phyloP scores from a whole-genome alignment of 30 jellyfish, hydroid and myxozoan genomes.

The Nemopilema nomurai region DNA sequence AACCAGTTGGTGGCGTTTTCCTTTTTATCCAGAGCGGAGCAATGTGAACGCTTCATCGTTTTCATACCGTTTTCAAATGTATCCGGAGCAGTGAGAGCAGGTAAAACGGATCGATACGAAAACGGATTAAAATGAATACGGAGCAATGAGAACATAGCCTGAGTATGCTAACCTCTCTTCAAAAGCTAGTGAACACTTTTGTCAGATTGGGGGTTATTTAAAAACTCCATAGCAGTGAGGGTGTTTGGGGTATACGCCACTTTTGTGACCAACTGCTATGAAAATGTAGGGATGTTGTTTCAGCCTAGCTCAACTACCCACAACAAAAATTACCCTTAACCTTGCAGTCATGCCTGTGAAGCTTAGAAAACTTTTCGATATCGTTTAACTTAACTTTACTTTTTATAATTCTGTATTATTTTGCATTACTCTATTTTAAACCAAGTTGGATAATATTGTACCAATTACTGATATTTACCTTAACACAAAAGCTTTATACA shows the following conservation, averaged over 20 bases:
- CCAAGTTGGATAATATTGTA: background rate
- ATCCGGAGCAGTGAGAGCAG: background rate
- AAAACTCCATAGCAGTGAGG: background rate
- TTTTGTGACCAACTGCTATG: background rate
- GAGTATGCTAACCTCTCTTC: background rate
- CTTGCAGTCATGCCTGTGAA: background rate
- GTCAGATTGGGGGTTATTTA: background rate
- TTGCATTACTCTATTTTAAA: background rate
- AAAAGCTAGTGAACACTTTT: background rate
- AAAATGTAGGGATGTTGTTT: background rate
- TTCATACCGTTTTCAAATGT: background rate
- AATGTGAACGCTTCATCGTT: background rate
- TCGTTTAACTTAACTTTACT: background rate
- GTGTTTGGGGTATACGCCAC: background rate
- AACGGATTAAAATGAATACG: background rate
- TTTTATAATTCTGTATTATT: background rate
- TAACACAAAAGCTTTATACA: background rate
- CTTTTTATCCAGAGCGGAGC: background rate
- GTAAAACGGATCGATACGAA: background rate
- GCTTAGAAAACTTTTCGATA: background rate
- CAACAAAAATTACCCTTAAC: background rate
- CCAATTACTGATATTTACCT: background rate
- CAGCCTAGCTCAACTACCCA: background rate
- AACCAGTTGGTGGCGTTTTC: background rate
- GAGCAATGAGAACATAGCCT: background rate